Evolutionary conservation across 2,113 vertebrate genomes (phyloP), one percentile per base, ranked within the genome.

Genomic region (Miniopterus natalensis): DNA sequence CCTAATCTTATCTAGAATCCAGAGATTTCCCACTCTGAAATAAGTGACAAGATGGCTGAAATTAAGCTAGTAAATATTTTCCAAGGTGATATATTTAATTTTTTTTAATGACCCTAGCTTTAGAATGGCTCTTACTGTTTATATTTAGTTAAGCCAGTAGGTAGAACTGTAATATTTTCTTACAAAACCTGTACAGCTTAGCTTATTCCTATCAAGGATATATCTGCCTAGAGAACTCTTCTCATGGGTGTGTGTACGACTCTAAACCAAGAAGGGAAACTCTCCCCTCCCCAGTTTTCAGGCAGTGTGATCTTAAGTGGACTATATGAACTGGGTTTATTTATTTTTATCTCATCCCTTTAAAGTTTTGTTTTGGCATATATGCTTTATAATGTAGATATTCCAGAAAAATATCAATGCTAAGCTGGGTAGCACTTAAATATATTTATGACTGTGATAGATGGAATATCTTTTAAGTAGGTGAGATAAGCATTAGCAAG

Each of bases 381-480:
- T 78, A 21, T 51, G 6, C 63, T 88, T 63, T 85, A 61, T 73
- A n/a, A 63, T 63, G n/a, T 49, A 49, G 53, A n/a, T 85, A 45
- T 81, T 57, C 73, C 6, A 84, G 49, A 70, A 87, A 94, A 79
- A 70, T 61, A 90, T 77, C 29, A 84, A 23, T 84, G 29, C 4
- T 45, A 73, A 45, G 14, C n/a, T 71, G 8, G 49, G 57, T 95
- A 53, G 15, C 21, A 70, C 20, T 80, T 92, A 40, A 61, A 75
- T 31, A 75, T 53, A 71, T 78, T n/a, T 11, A 29, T 40, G 2
- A 21, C 11, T 92, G 3, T 81, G 27, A 36, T 78, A 84, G 90
- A 51, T 75, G 17, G 21, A 80, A 53, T 87, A 42, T n/a, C 53
- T 94, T 95, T 93, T 74, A 66, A 91, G 36, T 68, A 81, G 8